Base-by-base conservation (phyloP, 2,888 invertebrate species). In the Eilema sororculum region DNA sequence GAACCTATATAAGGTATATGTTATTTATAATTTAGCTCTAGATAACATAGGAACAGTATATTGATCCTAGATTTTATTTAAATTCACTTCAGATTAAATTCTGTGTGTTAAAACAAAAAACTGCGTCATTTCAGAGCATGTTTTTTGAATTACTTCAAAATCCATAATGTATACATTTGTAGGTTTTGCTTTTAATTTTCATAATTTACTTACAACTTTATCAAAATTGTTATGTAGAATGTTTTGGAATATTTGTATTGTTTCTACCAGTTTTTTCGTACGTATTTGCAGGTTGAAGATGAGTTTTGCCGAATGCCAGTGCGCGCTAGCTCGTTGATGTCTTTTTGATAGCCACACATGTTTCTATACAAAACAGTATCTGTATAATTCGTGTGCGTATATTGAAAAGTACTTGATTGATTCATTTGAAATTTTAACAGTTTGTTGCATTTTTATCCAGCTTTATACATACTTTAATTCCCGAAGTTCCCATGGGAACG, bases 251-350 rank as follows among this genome's bases (percentile, higher is more conserved):
- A n/a, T n/a, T n/a, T n/a, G n/a, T n/a, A n/a, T n/a, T n/a, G n/a
- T n/a, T n/a, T n/a, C n/a, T n/a, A n/a, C n/a, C n/a, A n/a, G n/a
- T 16, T 62, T 3, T 37, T 24, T 61, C 0, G 24, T 41, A 62
- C 10, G 4, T 30, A 62, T 9, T 37, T 52, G 37, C 10, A 20
- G 13, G 8, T 33, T 33, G 60, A 65, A 12, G 25, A 52, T 10
- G n/a, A 20, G 33, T 58, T 67, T 59, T 57, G 52, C 13, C 20
- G 65, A 46, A 52, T 67, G 63, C 64, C 65, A 69, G 24, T 61
- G 41, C 56, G 65, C 75, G 76, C 74, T 74, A 73, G 79, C 78
- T 77, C 90, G 90, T 90, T 92, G 90, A 92, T 87, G 89, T 90
- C 89, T 91, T 91, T 91, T 89, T 83, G 82, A 90, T 85, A 87